Evolutionary conservation across 2,888 invertebrate species (phyloP), one percentile per base, ranked within the genome.

Genomic region (Lymantria monacha): DNA sequence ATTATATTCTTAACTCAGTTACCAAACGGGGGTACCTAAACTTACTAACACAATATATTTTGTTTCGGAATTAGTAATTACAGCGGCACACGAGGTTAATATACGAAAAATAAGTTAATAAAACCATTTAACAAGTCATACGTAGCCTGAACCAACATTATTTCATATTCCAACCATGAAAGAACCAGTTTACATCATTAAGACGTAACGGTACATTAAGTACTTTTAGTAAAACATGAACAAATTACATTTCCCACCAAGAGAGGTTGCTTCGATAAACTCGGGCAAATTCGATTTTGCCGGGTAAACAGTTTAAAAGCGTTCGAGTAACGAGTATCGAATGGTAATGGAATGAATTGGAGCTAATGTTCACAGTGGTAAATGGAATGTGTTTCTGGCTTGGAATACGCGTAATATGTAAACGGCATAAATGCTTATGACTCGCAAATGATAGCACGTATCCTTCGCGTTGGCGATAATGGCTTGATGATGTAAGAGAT

Each of bases 321-420:
- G 71, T 69, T 64, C 69, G 68, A 62, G 66, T 78, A 76, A 76
- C 74, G 74, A 77, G 79, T 74, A 76, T 79, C 72, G 74, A 76
- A 80, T 80, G 79, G 74, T 74, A 79, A 81, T 78, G 71, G 74
- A 74, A 76, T 74, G 76, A 81, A 82, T 81, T 74, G 76, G 70
- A 72, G 75, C 70, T 80, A 79, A 81, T 79, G 75, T 74, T 77
- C 71, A 48, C 53, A 50, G 44, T 53, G 56, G 61, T 47, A 57
- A 64, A 67, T 57, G 61, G 61, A 61, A 64, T 65, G 58, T 65
- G 57, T 52, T 49, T 53, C 41, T 41, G 40, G 7, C 30, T 15
- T n/a, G 30, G n/a, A 8, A 11, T 13, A 38, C 33, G 30, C 30
- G 38, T 13, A 68, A n/a, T 55, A 68, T 59, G 59, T 52, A 61